These are phyloP conservation scores for Takifugu bimaculatus DNA, from an alignment of 2,113 vertebrate species.

Conservation along the genomic window DNA sequence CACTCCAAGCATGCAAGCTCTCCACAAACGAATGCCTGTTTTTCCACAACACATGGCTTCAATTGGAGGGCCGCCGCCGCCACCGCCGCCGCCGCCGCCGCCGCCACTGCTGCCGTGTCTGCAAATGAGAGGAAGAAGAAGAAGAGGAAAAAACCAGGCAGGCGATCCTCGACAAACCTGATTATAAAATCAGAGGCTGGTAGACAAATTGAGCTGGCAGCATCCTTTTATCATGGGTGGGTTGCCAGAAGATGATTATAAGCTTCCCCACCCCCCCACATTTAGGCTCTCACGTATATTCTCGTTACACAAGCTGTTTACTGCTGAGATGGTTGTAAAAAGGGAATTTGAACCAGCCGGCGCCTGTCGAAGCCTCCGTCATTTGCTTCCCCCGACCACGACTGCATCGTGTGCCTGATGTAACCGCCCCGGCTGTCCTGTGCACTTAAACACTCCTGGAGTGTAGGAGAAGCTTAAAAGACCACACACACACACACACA, in stretches of 20 bases:
- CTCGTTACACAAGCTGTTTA: constrained; percentile 69
- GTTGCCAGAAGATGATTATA: no score
- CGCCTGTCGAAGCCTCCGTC: constrained; percentile 69
- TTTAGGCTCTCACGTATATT: constrained; percentile 42
- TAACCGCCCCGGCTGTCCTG: constrained; percentile 55
- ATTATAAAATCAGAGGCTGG: constrained; percentile 62
- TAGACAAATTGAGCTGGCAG: constrained; percentile 23
- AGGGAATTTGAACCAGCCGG: constrained; percentile 61
- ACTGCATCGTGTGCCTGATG: constrained; percentile 54
- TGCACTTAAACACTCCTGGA: constrained; percentile 42
- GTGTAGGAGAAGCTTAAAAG: not conserved
- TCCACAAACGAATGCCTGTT: constrained; percentile 65
- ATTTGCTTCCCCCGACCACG: constrained; percentile 43
- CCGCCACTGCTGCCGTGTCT: constrained; percentile 50
- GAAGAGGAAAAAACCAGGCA: constrained; percentile 17
- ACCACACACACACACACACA: not conserved
- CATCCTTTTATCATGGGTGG: not conserved
- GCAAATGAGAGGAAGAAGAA: constrained; percentile 30
- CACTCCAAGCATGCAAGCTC: constrained; percentile 66
- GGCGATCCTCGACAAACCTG: constrained; percentile 51
- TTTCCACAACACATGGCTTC: constrained; percentile 71
- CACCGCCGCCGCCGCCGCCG: constrained; percentile 37
- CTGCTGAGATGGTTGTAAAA: constrained; percentile 67
- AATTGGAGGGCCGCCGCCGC: constrained; percentile 47
- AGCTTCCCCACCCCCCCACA: no score